Evolutionary conservation across 2,797 vertebrate species (phyloP).

Genomic region (Leptodactylus fallax): DNA sequence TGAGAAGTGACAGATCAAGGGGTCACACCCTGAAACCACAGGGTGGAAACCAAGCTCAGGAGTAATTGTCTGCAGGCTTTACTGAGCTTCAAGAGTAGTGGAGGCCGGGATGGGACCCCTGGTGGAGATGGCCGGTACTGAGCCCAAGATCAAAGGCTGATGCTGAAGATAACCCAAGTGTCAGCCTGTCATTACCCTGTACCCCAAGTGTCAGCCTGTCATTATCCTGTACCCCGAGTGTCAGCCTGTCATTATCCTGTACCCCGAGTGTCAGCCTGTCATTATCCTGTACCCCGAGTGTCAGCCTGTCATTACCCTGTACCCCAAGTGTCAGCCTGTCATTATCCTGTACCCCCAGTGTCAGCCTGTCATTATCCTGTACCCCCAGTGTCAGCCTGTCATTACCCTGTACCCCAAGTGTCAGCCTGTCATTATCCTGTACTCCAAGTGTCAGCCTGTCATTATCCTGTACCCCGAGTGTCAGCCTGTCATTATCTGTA

Average conservation of each 20-base stretch:
- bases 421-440: not conserved
- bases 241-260: not conserved
- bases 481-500: not conserved
- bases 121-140: not conserved
- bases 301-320: not conserved
- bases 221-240: not conserved
- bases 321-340: not conserved
- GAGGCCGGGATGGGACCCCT: not conserved
- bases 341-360: not conserved
- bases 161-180: not conserved
- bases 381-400: not conserved
- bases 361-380: not conserved
- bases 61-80: conserved; percentile 21
- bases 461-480: not conserved
- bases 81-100: not conserved
- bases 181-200: not conserved
- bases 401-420: not conserved
- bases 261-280: not conserved
- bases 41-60: not conserved
- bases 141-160: not conserved
- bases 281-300: not conserved
- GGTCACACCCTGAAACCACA: conserved; percentile 37
- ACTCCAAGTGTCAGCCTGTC: not conserved
- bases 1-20: conserved; percentile 1
- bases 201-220: not conserved